Conservation (phyloP, 2,797 vertebrate species). For the Coregonus sp. region DNA sequence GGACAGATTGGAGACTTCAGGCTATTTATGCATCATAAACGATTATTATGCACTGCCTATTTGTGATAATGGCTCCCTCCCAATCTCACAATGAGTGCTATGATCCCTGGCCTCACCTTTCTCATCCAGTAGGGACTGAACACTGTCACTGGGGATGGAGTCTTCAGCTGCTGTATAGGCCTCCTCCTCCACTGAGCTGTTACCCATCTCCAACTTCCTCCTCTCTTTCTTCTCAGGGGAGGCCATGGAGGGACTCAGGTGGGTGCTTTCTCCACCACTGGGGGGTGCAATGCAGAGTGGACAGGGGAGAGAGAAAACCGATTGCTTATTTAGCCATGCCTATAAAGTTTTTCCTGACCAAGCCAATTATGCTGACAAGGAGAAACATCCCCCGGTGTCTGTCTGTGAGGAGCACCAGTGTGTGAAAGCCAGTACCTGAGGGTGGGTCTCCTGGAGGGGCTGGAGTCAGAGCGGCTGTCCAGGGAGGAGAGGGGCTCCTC, state of each 20-base stretch:
- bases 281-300: conserved; percentile 53
- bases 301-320: background rate
- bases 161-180: conserved; percentile 77
- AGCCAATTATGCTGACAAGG: background rate
- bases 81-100: no score
- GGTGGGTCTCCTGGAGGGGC: conserved; percentile 78
- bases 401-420: background rate
- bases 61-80: no score
- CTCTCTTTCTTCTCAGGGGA: conserved; percentile 65
- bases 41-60: no score
- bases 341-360: no score
- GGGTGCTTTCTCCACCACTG: conserved; percentile 74
- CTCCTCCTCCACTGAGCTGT: conserved; percentile 84
- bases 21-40: no score
- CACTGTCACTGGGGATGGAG: conserved; percentile 80
- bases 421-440: conserved; percentile 73
- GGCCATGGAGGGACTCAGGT: conserved; percentile 71
- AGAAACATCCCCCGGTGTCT: background rate
- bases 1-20: background rate
- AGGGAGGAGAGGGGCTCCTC: conserved; percentile 70
- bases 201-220: conserved; percentile 69
- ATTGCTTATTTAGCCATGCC: background rate
- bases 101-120: conserved; percentile 78
- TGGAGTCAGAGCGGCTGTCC: conserved; percentile 81
- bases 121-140: conserved; percentile 81